Base-by-base conservation (phyloP, 2,797 vertebrate species). In the Scleropages formosus region DNA sequence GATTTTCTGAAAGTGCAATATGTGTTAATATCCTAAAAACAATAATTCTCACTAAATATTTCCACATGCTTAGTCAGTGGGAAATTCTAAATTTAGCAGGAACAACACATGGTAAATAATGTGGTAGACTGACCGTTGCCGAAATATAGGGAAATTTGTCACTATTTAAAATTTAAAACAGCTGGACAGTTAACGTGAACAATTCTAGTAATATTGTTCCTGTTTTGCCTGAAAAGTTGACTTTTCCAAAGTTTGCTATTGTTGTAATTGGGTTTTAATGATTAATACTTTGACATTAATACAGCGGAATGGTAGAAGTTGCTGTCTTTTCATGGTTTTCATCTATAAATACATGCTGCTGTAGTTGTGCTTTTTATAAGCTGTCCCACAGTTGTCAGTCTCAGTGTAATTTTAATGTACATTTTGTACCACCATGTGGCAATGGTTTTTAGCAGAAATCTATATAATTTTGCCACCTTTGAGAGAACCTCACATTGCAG, bases 191-290 rank as follows among this genome's bases (percentile, higher is more conserved):
- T 91, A 90, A n/a, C n/a, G n/a, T n/a, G 93, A 93, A 93, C 95
- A 94, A 94, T 96, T 95, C 94, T 95, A 93, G 95, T 95, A 93
- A 95, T 95, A 87, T 84, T 87, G 87, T 87, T 88, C 94, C 93
- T 95, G 95, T 94, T 93, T 92, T 94, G 94, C 97, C 94, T 94
- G 93, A 98, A 97, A 95, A 96, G 95, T 97, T 96, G 31, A n/a
- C 98, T 98, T 96, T 93, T 94, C 93, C 93, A 93, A 95, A 95
- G 95, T 95, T 94, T 95, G 95, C 94, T 96, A 94, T 95, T 90
- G 89, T 78, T 78, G 93, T 95, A 95, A 93, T 92, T 91, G 91
- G 92, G 90, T 95, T 94, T 91, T 91, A 92, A 93, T 89, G 88
- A 91, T 92, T 91, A 95, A 94, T 93, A 93, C 39, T 39, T 39